Conservation (phyloP, 2,888 invertebrate species). For the Eupeodes latifasciatus region DNA sequence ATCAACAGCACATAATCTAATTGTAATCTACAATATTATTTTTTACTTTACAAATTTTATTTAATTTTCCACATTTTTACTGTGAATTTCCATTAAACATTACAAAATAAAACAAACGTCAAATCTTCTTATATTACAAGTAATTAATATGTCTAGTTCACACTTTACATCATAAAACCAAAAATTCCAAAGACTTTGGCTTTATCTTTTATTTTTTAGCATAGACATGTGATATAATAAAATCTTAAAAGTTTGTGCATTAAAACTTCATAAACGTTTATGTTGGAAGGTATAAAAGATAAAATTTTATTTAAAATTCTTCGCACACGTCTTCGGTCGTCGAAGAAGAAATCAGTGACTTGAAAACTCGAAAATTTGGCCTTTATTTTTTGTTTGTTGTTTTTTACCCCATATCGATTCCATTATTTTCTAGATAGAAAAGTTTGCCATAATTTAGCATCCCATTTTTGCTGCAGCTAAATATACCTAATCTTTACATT, state of each 20-base stretch:
- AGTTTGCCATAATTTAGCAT: slow-evolving; percentile 55
- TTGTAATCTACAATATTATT: too few relatives aligned
- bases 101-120: background rate
- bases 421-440: slow-evolving; percentile 54
- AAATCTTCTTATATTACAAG: background rate
- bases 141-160: slow-evolving; percentile 2
- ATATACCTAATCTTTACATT: slow-evolving; percentile 28
- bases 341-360: slow-evolving; percentile 25
- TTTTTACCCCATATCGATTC: slow-evolving; percentile 57
- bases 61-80: background rate
- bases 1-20: too few relatives aligned
- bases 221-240: slow-evolving; percentile 2
- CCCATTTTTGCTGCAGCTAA: slow-evolving; percentile 30
- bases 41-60: background rate
- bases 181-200: background rate
- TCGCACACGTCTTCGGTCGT: slow-evolving; percentile 27
- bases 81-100: background rate
- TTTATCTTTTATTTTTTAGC: background rate
- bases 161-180: background rate
- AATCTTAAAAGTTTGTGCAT: slow-evolving; percentile 17
- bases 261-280: slow-evolving; percentile 50
- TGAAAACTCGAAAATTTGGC: slow-evolving; percentile 24
- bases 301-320: slow-evolving; percentile 45
- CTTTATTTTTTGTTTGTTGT: slow-evolving; percentile 40
- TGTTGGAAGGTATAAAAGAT: background rate